phyloP scores from a whole-genome alignment of 2,113 vertebrate species.

The Hylia prasina region DNA sequence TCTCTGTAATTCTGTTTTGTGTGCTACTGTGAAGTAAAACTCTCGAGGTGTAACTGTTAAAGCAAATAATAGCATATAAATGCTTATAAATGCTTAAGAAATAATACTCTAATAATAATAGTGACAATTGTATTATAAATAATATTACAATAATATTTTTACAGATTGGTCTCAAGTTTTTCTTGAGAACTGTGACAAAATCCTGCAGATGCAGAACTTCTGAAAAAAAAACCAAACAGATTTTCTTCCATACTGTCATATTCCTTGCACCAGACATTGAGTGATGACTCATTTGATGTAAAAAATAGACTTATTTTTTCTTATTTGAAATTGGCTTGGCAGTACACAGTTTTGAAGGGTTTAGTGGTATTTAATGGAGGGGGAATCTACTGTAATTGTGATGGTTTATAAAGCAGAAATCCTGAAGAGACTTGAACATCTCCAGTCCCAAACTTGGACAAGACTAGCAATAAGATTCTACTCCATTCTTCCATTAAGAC shows the following conservation, averaged over 20 bases:
- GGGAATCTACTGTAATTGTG: neutral
- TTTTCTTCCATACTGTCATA: neutral
- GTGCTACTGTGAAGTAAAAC: neutral
- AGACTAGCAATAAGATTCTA: neutral
- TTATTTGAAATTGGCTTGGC: neutral
- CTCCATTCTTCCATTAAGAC: neutral
- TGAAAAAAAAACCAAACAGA: rapidly evolving
- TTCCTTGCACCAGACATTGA: neutral
- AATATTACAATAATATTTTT: neutral
- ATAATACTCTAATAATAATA: neutral
- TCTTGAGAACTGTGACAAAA: neutral
- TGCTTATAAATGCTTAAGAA: neutral
- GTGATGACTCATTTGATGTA: neutral
- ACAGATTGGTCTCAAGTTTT: neutral
- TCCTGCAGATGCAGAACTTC: neutral
- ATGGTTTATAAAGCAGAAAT: neutral
- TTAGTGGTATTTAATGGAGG: neutral
- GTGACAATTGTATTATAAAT: neutral
- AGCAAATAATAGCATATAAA: neutral
- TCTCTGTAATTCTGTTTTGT: neutral
- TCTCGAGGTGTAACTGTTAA: neutral
- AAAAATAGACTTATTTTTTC: neutral
- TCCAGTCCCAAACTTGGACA: neutral
- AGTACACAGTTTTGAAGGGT: neutral
- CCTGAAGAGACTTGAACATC: neutral